These are phyloP conservation scores for Acromyrmex echinatior DNA, from an alignment of 1,140 invertebrate genomes.

Conservation along the genomic window DNA sequence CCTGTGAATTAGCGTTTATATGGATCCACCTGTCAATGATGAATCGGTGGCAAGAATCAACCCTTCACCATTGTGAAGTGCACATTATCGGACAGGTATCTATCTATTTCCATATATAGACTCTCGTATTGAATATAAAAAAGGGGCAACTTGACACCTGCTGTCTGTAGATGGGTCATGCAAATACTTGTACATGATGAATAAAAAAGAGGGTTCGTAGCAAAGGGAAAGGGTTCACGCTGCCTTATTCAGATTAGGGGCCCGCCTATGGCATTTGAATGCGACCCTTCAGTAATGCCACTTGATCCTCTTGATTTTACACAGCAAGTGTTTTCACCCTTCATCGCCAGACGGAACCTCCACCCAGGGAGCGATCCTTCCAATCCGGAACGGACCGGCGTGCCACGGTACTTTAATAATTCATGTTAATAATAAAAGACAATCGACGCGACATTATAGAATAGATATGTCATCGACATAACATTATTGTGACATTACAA, in stretches of 20 bases:
- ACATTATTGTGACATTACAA: constrained; percentile 10
- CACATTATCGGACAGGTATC: constrained; percentile 68
- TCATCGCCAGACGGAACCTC: constrained; percentile 30
- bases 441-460: background rate
- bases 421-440: constrained; percentile 27
- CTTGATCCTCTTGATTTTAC: constrained; percentile 76
- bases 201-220: constrained; percentile 81
- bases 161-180: constrained; percentile 73
- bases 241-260: constrained; percentile 85
- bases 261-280: constrained; percentile 73
- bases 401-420: constrained; percentile 15
- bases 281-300: constrained; percentile 72
- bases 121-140: constrained; percentile 75
- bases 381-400: background rate
- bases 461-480: constrained; percentile 1
- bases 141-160: constrained; percentile 78
- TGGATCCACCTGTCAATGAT: constrained; percentile 37
- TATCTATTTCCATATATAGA: constrained; percentile 80
- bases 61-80: constrained; percentile 38
- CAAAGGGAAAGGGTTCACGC: constrained; percentile 73
- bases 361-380: constrained; percentile 27
- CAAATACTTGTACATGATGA: constrained; percentile 81
- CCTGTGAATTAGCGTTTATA: constrained; percentile 1
- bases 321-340: constrained; percentile 77
- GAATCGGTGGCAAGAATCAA: constrained; percentile 63